A percentile compares a stretch with the other conserved stretches of the same genome.
phyloP scores from a whole-genome alignment of 1,140 invertebrate species.

The Neodiprion virginianus region DNA sequence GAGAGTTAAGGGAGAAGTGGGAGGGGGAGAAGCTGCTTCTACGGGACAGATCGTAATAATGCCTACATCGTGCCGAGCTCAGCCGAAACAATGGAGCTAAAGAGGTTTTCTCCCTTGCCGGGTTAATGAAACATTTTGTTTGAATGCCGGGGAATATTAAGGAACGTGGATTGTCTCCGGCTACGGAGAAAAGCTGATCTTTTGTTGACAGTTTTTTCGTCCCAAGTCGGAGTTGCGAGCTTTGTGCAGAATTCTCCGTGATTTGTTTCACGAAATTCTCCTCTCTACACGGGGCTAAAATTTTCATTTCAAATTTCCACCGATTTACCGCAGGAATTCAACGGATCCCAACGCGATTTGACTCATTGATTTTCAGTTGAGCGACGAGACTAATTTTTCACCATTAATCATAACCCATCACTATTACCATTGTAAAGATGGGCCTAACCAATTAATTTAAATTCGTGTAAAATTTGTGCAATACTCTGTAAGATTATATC shows the following conservation, averaged over 20 bases:
- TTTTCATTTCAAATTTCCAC: too few relatives aligned
- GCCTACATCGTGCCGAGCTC: conserved; percentile 24
- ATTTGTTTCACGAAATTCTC: too few relatives aligned
- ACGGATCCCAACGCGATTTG: too few relatives aligned
- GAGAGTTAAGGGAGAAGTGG: not conserved
- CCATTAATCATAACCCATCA: too few relatives aligned
- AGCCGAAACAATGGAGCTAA: conserved; percentile 29
- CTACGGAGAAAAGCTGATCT: conserved; percentile 13
- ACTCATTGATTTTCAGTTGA: too few relatives aligned
- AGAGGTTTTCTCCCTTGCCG: conserved; percentile 11
- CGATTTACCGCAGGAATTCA: too few relatives aligned
- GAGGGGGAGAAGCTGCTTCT: conserved; percentile 18
- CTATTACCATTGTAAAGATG: too few relatives aligned
- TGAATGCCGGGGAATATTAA: conserved; percentile 23
- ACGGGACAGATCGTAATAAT: conserved; percentile 40
- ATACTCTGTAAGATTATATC: not conserved
- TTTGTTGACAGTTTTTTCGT: conserved; percentile 19
- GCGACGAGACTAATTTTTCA: too few relatives aligned
- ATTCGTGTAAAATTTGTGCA: not conserved
- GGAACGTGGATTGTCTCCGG: not conserved
- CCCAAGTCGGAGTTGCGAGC: conserved; percentile 10
- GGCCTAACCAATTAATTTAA: not conserved
- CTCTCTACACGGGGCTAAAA: too few relatives aligned
- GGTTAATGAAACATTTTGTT: conserved; percentile 38
- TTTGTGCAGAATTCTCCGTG: too few relatives aligned